A percentile compares a stretch with the other conserved stretches of the same genome.
Evolutionary conservation across 1,140 invertebrate genomes (phyloP).

Genomic region (Drosophila sulfurigaster): DNA sequence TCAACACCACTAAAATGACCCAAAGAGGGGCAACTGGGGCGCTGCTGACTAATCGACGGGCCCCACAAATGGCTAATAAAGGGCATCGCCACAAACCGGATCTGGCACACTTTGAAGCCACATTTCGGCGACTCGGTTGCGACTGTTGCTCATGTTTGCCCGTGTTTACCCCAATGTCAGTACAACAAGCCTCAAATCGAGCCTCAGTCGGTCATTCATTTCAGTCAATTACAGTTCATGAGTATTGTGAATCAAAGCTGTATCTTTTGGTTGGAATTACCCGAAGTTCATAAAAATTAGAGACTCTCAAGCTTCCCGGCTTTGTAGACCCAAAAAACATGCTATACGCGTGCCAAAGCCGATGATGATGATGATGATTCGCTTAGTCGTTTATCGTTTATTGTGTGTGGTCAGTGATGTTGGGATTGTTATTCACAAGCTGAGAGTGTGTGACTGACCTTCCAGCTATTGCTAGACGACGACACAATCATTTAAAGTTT

Average conservation of each 20-base stretch:
- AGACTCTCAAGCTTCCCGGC: conserved; percentile 30
- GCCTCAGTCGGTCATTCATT: conserved; percentile 43
- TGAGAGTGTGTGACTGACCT: conserved; percentile 67
- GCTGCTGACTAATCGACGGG: conserved; percentile 36
- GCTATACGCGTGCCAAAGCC: conserved; percentile 53
- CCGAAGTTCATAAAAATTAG: conserved; percentile 79
- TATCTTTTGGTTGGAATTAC: conserved; percentile 63
- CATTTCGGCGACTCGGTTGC: background rate
- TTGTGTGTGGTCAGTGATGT: conserved; percentile 70
- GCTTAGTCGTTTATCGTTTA: conserved; percentile 13
- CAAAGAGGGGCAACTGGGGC: conserved; percentile 34
- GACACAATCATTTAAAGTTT: conserved; percentile 21
- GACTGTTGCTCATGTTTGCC: conserved; percentile 34
- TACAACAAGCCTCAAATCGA: conserved; percentile 26
- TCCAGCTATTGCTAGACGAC: conserved; percentile 29
- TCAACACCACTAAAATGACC: conserved; percentile 58
- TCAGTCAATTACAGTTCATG: conserved; percentile 21
- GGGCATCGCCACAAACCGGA: conserved; percentile 71
- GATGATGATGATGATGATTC: conserved; percentile 21
- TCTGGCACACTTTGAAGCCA: conserved; percentile 47
- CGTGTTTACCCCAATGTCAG: conserved; percentile 67
- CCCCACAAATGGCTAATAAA: conserved; percentile 16
- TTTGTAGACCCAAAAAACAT: background rate
- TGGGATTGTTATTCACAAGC: conserved; percentile 23
- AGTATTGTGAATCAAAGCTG: conserved; percentile 47